Evolutionary conservation across 2,113 vertebrate genomes (phyloP).

Genomic region (Arizona elegans): DNA sequence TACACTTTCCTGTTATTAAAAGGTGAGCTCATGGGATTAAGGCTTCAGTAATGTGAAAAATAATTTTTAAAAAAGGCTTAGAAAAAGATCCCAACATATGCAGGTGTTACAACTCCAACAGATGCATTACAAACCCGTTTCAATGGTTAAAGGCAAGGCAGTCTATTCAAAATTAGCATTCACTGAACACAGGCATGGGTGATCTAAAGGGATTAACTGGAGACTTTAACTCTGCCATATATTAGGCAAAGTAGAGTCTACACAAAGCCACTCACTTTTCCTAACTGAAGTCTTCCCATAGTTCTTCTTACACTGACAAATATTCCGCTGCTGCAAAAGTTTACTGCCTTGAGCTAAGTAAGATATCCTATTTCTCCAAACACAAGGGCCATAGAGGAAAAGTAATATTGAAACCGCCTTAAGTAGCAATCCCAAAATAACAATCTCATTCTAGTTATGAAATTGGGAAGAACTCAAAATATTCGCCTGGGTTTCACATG

Average conservation of each 20-base stretch:
- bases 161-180: conserved; percentile 65
- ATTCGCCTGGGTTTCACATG: neutral
- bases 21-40: conserved; percentile 64
- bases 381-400: neutral
- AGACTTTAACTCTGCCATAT: conserved; percentile 58
- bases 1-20: conserved; percentile 52
- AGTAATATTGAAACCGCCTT: neutral
- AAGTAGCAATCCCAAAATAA: neutral
- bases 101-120: conserved; percentile 31
- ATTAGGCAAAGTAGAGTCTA: conserved; percentile 40
- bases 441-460: neutral
- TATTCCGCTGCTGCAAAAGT: conserved; percentile 6
- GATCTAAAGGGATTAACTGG: conserved; percentile 63
- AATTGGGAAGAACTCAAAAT: neutral
- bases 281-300: conserved; percentile 54
- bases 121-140: conserved; percentile 44
- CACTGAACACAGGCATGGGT: conserved; percentile 52
- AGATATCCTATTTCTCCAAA: neutral
- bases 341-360: neutral
- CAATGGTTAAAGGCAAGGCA: conserved; percentile 55
- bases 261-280: conserved; percentile 50
- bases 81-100: conserved; percentile 39
- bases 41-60: conserved; percentile 52
- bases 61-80: conserved; percentile 46
- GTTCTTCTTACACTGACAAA: conserved; percentile 34